Evolutionary conservation across 1,140 invertebrate species (phyloP).

Genomic region (Sycobia sp.): DNA sequence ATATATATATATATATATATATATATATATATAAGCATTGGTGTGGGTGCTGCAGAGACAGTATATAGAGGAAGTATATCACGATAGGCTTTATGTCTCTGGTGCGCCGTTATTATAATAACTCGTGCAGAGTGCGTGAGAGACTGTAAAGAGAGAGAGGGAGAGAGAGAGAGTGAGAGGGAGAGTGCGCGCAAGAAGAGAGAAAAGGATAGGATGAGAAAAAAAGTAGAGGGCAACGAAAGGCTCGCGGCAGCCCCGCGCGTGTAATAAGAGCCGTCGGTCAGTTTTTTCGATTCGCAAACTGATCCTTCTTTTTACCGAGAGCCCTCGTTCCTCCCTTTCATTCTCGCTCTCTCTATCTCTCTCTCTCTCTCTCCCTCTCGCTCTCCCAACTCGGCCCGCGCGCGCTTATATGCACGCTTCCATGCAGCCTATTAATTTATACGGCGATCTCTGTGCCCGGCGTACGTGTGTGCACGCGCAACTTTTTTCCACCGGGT

Average conservation of each 20-base stretch:
- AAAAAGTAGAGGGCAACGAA: conserved; percentile 2
- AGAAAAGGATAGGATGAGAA: conserved; percentile 5
- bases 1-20: not conserved
- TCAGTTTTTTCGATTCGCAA: conserved; percentile 56
- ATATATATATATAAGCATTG: not conserved
- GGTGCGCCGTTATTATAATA: conserved; percentile 19
- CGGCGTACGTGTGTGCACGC: conserved; percentile 56
- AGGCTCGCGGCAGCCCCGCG: conserved; percentile 40
- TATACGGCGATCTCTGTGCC: conserved; percentile 50
- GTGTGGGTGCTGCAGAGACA: not conserved
- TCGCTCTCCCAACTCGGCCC: conserved; percentile 35
- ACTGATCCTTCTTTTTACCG: conserved; percentile 48
- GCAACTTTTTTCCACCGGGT: conserved; percentile 55
- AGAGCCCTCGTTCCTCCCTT: conserved; percentile 37
- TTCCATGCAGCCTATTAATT: conserved; percentile 54
- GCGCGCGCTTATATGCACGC: conserved; percentile 9
- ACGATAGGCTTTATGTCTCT: conserved; percentile 25
- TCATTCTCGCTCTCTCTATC: conserved; percentile 39
- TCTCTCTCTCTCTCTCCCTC: conserved; percentile 35
- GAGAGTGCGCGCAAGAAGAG: not conserved
- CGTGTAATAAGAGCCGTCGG: conserved; percentile 61
- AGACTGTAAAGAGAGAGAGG: conserved; percentile 1
- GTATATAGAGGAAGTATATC: not conserved
- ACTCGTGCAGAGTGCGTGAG: conserved; percentile 24
- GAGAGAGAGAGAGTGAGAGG: not conserved